Evolutionary conservation across 2,797 vertebrate species (phyloP).

Genomic region (Microctenopoma lineatum): DNA sequence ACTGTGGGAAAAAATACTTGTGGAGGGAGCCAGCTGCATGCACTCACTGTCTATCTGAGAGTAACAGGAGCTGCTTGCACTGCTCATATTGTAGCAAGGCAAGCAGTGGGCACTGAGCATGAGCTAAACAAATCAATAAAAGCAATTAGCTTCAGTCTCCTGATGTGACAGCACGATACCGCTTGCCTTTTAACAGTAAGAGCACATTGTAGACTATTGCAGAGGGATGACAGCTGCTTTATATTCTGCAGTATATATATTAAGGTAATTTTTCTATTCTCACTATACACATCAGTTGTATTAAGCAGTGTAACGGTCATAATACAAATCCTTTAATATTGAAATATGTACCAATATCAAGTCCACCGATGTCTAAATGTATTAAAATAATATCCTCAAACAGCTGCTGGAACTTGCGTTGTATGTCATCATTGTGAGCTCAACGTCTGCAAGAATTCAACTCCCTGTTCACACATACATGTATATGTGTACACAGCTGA

Average conservation of each 20-base stretch:
- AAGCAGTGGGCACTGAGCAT: constrained; percentile 11
- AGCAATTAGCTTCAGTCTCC: constrained; percentile 33
- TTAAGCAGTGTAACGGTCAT: too few species aligned
- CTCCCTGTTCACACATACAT: too few species aligned
- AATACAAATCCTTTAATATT: too few species aligned
- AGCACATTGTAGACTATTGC: not conserved
- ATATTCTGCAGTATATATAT: not conserved
- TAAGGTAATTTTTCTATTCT: not conserved
- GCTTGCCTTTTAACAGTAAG: constrained; percentile 8
- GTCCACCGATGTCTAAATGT: too few species aligned
- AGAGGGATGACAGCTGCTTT: not conserved
- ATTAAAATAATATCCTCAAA: too few species aligned
- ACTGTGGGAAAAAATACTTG: not conserved
- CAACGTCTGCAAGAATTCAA: too few species aligned
- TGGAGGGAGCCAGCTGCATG: not conserved
- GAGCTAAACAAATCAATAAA: constrained; percentile 49
- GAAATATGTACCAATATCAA: too few species aligned
- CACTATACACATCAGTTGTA: not conserved
- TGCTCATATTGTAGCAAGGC: constrained; percentile 23
- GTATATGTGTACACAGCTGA: too few species aligned
- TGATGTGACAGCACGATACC: constrained; percentile 6
- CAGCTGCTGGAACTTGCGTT: too few species aligned
- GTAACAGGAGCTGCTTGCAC: constrained; percentile 9
- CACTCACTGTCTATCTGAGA: not conserved
- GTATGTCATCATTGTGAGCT: too few species aligned